Percentiles rank a stretch among this genome's conserved stretches.
Conservation (phyloP, 2,888 invertebrate species). For the Spilarctia lutea region DNA sequence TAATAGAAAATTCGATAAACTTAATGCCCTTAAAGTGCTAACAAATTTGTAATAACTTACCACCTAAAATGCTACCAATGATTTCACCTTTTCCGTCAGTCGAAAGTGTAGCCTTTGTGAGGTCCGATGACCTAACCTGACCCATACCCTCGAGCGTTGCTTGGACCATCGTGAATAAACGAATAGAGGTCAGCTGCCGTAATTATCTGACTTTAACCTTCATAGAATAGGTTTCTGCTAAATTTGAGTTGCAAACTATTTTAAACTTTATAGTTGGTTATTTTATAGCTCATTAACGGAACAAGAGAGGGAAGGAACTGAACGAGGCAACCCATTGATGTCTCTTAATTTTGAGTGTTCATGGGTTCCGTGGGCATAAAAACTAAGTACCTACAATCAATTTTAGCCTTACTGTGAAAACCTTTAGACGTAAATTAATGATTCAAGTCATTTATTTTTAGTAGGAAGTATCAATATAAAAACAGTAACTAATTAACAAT, state of each 20-base stretch:
- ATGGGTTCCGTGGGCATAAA: too few species aligned
- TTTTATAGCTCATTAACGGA: too few species aligned
- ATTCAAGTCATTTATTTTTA: too few species aligned
- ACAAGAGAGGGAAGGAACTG: too few species aligned
- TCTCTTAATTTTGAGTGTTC: too few species aligned
- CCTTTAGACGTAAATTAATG: too few species aligned
- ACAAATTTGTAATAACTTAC: conserved; percentile 21
- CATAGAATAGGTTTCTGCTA: background rate
- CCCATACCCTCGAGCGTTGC: conserved; percentile 26
- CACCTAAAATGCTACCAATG: conserved; percentile 31
- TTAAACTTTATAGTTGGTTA: too few species aligned
- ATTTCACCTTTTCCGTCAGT: conserved; percentile 22
- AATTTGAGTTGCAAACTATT: background rate
- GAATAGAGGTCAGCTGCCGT: conserved; percentile 27
- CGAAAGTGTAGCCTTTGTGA: conserved; percentile 21
- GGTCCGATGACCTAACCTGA: conserved; percentile 38
- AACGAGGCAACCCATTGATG: too few species aligned
- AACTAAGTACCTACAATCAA: too few species aligned
- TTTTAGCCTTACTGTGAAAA: too few species aligned
- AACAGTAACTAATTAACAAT: background rate
- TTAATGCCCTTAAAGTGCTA: conserved; percentile 9
- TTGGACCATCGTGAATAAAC: conserved; percentile 15
- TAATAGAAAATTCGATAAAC: conserved; percentile 6
- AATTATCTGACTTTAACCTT: conserved; percentile 9
- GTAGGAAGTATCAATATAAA: background rate